Evolutionary conservation across 2,797 vertebrate genomes (phyloP).

Genomic region (Argya squamiceps): DNA sequence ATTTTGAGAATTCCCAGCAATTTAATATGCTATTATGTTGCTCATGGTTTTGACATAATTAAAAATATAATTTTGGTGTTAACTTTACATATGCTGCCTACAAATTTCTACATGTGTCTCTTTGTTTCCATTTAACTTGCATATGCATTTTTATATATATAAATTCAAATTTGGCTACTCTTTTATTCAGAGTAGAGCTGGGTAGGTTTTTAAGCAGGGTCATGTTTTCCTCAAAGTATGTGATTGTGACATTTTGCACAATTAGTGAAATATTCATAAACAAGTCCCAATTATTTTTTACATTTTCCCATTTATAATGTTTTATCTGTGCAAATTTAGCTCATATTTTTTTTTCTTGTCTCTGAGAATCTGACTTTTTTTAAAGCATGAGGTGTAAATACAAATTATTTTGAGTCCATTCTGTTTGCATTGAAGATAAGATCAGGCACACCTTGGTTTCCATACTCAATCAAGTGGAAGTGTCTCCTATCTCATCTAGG

Average conservation of each 20-base stretch:
- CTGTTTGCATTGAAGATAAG: neutral
- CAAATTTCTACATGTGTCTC: neutral
- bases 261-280: neutral
- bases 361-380: neutral
- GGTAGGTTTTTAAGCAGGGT: fast-evolving
- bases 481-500: neutral
- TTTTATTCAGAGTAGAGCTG: neutral
- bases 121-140: neutral
- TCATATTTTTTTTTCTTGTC: neutral
- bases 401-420: neutral
- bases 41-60: neutral
- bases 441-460: neutral
- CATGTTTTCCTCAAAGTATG: fast-evolving
- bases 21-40: neutral
- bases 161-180: neutral
- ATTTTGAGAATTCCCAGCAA: neutral
- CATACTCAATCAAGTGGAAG: neutral
- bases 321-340: neutral
- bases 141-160: neutral
- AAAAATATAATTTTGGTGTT: neutral
- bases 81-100: neutral
- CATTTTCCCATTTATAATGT: neutral
- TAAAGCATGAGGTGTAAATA: neutral
- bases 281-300: neutral
- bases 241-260: neutral